Evolutionary conservation across 2,797 vertebrate genomes (phyloP).

Genomic region (Philypnodon macrostomus): DNA sequence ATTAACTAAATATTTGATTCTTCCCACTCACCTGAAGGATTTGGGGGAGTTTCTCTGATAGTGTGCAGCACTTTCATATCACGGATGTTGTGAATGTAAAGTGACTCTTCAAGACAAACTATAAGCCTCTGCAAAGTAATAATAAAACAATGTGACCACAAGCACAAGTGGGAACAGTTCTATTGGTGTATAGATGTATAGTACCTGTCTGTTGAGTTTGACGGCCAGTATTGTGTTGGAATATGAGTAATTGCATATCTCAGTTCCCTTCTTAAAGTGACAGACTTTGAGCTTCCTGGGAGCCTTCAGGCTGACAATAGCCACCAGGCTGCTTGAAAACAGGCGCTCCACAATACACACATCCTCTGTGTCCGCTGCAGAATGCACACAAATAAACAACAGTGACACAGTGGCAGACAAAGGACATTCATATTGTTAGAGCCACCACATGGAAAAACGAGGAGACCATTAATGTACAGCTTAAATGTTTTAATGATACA

Average conservation of each 20-base stretch:
- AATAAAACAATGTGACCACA: slow-evolving; percentile 1
- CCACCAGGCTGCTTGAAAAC: slow-evolving; percentile 97
- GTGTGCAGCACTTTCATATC: slow-evolving; percentile 99
- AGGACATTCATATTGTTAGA: too few relatives aligned
- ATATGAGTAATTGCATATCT: slow-evolving; percentile 99
- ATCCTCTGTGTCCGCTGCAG: slow-evolving; percentile 92
- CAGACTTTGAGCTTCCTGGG: slow-evolving; percentile 98
- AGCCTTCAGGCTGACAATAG: slow-evolving; percentile 97
- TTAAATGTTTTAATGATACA: slow-evolving; percentile 19
- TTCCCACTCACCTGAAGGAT: slow-evolving; percentile 85
- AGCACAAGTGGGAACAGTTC: neutral
- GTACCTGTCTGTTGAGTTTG: slow-evolving; percentile 95
- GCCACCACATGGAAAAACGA: neutral
- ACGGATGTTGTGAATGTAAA: slow-evolving; percentile 99
- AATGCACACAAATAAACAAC: slow-evolving; percentile 15
- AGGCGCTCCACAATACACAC: slow-evolving; percentile 97
- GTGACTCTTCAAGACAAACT: slow-evolving; percentile 96
- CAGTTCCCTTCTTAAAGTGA: slow-evolving; percentile 99
- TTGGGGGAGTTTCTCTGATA: slow-evolving; percentile 96
- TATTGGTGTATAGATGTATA: neutral
- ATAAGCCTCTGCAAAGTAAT: slow-evolving; percentile 86
- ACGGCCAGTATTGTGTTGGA: slow-evolving; percentile 98
- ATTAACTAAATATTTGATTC: neutral
- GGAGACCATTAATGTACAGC: too few relatives aligned
- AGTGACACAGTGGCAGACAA: slow-evolving; percentile 11